Base-by-base conservation (phyloP, 2,888 invertebrate species). In the Xiphydria camelus region DNA sequence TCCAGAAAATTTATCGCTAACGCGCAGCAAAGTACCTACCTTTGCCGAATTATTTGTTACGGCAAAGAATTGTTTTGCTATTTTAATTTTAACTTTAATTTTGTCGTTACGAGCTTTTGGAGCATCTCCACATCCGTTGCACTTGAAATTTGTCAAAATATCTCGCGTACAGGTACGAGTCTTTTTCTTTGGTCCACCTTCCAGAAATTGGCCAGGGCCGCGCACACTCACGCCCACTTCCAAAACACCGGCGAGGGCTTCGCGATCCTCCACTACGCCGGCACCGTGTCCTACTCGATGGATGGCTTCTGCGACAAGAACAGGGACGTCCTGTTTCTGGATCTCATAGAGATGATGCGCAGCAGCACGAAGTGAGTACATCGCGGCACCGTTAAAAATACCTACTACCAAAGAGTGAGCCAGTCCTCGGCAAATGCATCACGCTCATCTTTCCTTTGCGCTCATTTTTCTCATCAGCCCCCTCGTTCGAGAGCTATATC, bases 221-320 rank as follows among this genome's bases (percentile, higher is more conserved):
- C 82, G 5, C 75, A 77, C 10, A 69, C 68, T 23, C 82, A 85
- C 65, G 79, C 79, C 32, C 85, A 86, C 65, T 86, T 79, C 63
- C 80, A 81, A 55, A 75, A 71, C 17, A 77, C 78, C 32, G 77
- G 76, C 41, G 77, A 78, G 19, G 81, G 80, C 29, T 86, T 86
- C 62, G 73, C 82, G 17, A 78, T 86, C 45, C 80, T 80, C 51
- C 86, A 86, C 65, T 86, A 86, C 65, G 86, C 86, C 14, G 86
- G 86, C n/a, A 80, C 82, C 63, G 85, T 84, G 29, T 75, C 73
- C 42, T 86, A 87, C 68, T 79, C 80, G 55, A 81, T 81, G 5
- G 81, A 82, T 18, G 83, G 83, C 9, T 86, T 86, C 65, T 86
- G 85, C 71, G 86, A 86, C 62, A 78, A 82, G 56, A 86, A 86